phyloP scores from a whole-genome alignment of 1,140 invertebrate genomes.

The Bombus balteatus region DNA sequence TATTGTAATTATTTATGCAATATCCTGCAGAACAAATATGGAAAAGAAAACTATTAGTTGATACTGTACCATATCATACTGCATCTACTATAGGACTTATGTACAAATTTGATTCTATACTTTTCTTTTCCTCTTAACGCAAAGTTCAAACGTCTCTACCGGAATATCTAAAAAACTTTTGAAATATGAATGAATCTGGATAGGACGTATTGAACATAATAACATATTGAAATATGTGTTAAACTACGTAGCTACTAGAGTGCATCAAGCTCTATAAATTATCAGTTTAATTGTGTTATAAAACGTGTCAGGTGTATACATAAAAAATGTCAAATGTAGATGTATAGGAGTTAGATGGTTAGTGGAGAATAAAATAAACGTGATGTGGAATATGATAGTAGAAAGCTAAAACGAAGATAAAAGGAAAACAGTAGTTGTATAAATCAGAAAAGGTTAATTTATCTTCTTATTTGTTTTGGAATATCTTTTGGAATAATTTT shows the following conservation, averaged over 20 bases:
- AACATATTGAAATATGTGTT: not conserved
- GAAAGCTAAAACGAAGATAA: not conserved
- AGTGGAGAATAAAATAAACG: not conserved
- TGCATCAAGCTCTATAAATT: not conserved
- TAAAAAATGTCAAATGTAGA: not conserved
- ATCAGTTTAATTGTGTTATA: not conserved
- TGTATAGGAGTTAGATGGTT: not conserved
- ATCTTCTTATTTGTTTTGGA: not conserved
- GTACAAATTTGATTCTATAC: too few relatives aligned
- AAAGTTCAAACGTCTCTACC: not conserved
- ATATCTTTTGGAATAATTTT: not conserved
- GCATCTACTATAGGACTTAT: too few relatives aligned
- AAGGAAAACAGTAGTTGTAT: not conserved
- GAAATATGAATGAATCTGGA: not conserved
- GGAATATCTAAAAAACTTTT: not conserved
- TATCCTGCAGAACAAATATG: too few relatives aligned
- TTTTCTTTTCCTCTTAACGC: not conserved
- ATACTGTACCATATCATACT: too few relatives aligned
- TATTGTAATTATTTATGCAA: too few relatives aligned
- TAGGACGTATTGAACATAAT: too few relatives aligned
- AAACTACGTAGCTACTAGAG: not conserved
- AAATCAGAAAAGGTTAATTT: not conserved
- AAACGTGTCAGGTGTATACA: not conserved
- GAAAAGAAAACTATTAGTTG: too few relatives aligned
- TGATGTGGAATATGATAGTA: not conserved